Conservation (phyloP, 2,797 vertebrate genomes). For the Dendrocincla tyrannina region DNA sequence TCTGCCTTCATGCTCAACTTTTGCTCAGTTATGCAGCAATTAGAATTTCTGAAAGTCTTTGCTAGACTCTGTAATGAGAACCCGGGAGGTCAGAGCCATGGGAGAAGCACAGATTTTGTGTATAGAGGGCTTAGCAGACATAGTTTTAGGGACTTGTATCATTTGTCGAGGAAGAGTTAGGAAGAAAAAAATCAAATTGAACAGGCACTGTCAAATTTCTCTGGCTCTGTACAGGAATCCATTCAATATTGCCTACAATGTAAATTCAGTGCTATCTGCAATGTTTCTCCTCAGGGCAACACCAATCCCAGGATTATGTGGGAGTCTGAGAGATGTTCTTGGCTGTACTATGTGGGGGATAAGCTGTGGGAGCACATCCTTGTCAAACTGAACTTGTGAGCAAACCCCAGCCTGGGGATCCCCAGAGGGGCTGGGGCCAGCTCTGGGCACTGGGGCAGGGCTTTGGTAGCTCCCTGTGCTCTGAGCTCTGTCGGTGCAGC, state of each 20-base stretch:
- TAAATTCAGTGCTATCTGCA: neutral
- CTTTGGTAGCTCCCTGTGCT: neutral
- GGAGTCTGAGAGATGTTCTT: neutral
- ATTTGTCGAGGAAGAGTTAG: neutral
- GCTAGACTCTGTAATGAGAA: neutral
- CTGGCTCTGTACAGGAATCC: neutral
- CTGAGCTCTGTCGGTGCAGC: rapidly evolving
- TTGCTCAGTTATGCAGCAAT: neutral
- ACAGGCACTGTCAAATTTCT: neutral
- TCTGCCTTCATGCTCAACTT: neutral
- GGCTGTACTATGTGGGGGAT: rapidly evolving
- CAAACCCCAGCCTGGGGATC: rapidly evolving
- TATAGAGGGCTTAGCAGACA: neutral
- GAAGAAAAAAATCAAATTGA: neutral
- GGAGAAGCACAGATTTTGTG: neutral
- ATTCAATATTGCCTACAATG: rapidly evolving
- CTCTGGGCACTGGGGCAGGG: neutral
- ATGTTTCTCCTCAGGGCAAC: neutral
- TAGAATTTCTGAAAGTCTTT: neutral
- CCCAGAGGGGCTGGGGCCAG: neutral
- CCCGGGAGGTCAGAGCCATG: neutral
- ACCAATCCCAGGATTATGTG: neutral
- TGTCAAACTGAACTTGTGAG: neutral
- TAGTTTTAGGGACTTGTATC: neutral
- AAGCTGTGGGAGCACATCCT: neutral